Evolutionary conservation across 2,113 vertebrate genomes (phyloP), one percentile per base, ranked within the genome.

Genomic region (Bombycilla garrulus): DNA sequence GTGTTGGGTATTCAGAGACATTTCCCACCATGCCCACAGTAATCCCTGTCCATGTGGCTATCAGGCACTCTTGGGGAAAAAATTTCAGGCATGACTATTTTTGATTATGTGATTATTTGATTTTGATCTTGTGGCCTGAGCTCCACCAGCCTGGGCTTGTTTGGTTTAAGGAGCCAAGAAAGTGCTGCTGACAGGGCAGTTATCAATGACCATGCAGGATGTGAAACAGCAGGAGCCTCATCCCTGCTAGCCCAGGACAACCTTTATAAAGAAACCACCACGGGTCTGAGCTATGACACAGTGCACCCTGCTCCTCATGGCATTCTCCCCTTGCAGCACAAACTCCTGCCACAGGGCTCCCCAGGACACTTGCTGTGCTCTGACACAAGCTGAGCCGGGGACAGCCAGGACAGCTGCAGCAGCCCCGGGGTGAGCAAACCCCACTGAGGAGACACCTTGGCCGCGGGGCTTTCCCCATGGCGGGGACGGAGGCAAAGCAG

Each of bases 361-460:
- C 12, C 19, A 28, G 48, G 31, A n/a, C 58, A 61, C 26, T 8
- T 28, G 35, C 20, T 3, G 2, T 16, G 53, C 54, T 17, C 73
- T 6, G 40, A 53, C 71, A 35, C 47, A 22, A 60, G 10, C 48
- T 69, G 65, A 57, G 65, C n/a, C 23, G 12, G 66, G 54, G 51
- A 11, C 42, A 80, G 66, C 40, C 33, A 16, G 65, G 60, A 58
- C 33, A 69, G 48, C 40, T 8, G 4, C 54, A 65, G 5, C 56
- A 70, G 51, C n/a, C 24, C 50, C 1, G 4, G 33, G 2, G 4
- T 2, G 15, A 79, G 42, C 78, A 67, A 58, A 62, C 28, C 35
- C 72, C 38, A 0, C 0, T 3, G 31, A 1, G 5, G 38, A 18
- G 16, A 18, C 3, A 57, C 10, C 21, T 12, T 5, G 62, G n/a